Percentiles rank a stretch among this genome's conserved stretches.
These are phyloP conservation scores for Brachirus orientalis DNA, from an alignment of 2,113 vertebrate species.

Conservation along the genomic window DNA sequence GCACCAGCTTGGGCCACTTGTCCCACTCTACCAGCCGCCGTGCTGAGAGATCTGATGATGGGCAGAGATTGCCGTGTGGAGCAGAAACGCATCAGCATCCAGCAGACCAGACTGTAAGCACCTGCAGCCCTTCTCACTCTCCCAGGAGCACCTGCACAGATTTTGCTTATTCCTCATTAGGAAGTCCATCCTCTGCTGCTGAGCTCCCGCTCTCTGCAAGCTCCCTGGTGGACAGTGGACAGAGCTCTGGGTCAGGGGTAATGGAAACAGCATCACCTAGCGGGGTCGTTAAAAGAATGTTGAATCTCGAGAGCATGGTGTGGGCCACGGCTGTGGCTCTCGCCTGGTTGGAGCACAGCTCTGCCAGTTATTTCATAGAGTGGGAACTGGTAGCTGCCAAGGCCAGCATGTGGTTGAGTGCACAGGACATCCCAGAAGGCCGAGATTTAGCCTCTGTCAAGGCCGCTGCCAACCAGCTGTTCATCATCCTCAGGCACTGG, in stretches of 20 bases:
- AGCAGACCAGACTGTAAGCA: conserved; percentile 37
- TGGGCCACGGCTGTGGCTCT: conserved; percentile 94
- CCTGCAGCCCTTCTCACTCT: conserved; percentile 43
- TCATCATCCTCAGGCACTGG: conserved; percentile 96
- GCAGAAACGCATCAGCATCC: conserved; percentile 37
- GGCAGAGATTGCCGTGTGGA: conserved; percentile 25
- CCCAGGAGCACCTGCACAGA: conserved; percentile 53
- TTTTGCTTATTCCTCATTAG: conserved; percentile 35
- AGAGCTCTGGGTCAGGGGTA: conserved; percentile 26
- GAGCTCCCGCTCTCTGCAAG: conserved; percentile 40
- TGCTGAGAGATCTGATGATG: conserved; percentile 43
- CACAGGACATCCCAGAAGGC: conserved; percentile 87
- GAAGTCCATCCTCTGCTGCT: conserved; percentile 51
- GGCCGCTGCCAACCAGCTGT: conserved; percentile 92
- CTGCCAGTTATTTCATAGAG: conserved; percentile 90
- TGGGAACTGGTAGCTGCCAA: conserved; percentile 97
- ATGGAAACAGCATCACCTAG: conserved; percentile 4
- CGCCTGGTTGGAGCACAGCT: conserved; percentile 97
- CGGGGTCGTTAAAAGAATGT: conserved; percentile 53
- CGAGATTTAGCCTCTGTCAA: conserved; percentile 83
- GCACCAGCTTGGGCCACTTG: conserved; percentile 81
- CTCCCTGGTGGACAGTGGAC: conserved; percentile 36
- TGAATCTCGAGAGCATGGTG: conserved; percentile 85
- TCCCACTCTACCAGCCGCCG: conserved; percentile 75
- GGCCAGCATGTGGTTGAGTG: conserved; percentile 89